Conservation (phyloP, 2,888 invertebrate genomes). For the Plebejus argus region DNA sequence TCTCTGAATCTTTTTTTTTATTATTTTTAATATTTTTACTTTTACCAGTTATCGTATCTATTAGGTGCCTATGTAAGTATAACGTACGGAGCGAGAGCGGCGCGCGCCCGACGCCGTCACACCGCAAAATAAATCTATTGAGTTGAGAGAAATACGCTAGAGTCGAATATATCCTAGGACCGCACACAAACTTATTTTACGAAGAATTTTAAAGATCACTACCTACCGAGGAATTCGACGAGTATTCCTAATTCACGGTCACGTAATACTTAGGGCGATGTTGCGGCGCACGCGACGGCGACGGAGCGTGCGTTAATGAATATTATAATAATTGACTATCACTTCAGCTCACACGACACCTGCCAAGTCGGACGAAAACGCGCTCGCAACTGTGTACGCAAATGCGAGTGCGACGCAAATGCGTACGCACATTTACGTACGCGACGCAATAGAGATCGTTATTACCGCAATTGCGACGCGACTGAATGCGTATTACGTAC, state of each 20-base stretch:
- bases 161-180: slow-evolving; percentile 7
- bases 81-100: slow-evolving; percentile 61
- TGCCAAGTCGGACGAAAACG: slow-evolving; percentile 28
- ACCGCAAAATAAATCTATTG: slow-evolving; percentile 29
- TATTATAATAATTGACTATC: slow-evolving; percentile 77
- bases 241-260: neutral
- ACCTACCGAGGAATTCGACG: neutral
- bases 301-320: slow-evolving; percentile 47
- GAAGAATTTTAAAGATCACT: neutral
- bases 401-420: neutral
- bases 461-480: neutral
- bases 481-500: neutral
- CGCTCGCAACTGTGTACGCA: neutral
- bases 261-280: neutral
- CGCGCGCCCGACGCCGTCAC: slow-evolving; percentile 47
- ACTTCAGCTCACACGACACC: slow-evolving; percentile 47
- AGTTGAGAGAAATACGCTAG: neutral
- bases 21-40: slow-evolving; percentile 48
- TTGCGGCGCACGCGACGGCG: slow-evolving; percentile 48
- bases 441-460: neutral
- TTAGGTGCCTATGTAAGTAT: slow-evolving; percentile 57
- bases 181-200: slow-evolving; percentile 7
- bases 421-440: neutral
- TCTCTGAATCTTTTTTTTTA: slow-evolving; percentile 63
- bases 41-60: slow-evolving; percentile 67